phyloP scores from a whole-genome alignment of 2,113 vertebrate genomes.

The Monopterus albus region DNA sequence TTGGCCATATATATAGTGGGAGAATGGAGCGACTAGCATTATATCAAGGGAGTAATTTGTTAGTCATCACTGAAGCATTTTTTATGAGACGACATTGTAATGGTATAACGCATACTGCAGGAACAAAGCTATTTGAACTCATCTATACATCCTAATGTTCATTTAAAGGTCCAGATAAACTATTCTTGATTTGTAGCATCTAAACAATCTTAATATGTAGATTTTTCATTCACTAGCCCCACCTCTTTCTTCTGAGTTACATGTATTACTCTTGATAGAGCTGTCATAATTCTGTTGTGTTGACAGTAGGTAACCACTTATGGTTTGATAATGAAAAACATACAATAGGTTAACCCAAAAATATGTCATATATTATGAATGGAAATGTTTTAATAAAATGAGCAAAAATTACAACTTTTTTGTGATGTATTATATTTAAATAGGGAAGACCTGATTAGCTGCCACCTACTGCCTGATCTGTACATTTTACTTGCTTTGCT shows the following conservation, averaged over 20 bases:
- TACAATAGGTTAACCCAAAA: conserved; percentile 56
- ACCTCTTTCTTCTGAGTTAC: conserved; percentile 39
- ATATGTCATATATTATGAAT: conserved; percentile 77
- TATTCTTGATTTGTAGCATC: conserved; percentile 42
- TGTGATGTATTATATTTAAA: conserved; percentile 21
- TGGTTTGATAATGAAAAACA: conserved; percentile 61
- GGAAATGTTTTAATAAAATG: conserved; percentile 81
- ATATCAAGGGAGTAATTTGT: neutral
- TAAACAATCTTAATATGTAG: conserved; percentile 7
- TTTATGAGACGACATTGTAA: neutral
- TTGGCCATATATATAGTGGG: fast-evolving
- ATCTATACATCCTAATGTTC: conserved; percentile 7
- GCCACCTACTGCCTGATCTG: too few species aligned
- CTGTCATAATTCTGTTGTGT: conserved; percentile 51
- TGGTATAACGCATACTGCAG: neutral
- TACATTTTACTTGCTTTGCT: neutral
- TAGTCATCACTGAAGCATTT: neutral
- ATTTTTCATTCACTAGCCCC: conserved; percentile 47
- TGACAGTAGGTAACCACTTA: conserved; percentile 52
- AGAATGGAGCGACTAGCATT: neutral
- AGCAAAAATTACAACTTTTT: conserved; percentile 5
- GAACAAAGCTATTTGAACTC: conserved; percentile 17
- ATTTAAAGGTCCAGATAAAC: neutral
- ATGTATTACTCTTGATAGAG: conserved; percentile 38
- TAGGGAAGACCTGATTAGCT: neutral